Conservation (phyloP, 2,797 vertebrate species). For the Pangasius mekongensis region DNA sequence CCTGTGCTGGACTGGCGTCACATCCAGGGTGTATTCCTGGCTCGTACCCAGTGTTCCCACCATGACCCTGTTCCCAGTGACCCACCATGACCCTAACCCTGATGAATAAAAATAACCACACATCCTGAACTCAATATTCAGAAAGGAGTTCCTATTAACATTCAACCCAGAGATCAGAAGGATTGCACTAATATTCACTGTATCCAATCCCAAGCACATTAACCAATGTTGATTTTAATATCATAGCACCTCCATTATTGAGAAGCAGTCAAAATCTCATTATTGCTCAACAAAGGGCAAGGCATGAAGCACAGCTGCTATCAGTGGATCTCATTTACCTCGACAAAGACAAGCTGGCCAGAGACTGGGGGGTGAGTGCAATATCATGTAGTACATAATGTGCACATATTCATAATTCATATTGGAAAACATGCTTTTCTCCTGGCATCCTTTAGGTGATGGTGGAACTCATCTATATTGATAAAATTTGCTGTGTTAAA, state of each 20-base stretch:
- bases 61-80: background rate
- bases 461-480: background rate
- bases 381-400: background rate
- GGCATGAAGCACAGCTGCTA: conserved; percentile 50
- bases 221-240: conserved; percentile 56
- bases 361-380: conserved; percentile 14
- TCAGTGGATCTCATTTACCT: conserved; percentile 37
- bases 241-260: conserved; percentile 52
- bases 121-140: conserved; percentile 32
- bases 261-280: conserved; percentile 56
- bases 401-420: conserved; percentile 15
- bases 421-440: background rate
- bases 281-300: conserved; percentile 35
- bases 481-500: background rate
- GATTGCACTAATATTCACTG: conserved; percentile 41
- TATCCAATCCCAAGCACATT: conserved; percentile 47
- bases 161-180: conserved; percentile 44
- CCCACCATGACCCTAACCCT: background rate
- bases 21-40: background rate
- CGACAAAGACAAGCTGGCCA: conserved; percentile 24
- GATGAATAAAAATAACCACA: conserved; percentile 24
- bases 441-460: background rate
- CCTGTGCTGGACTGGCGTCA: background rate
- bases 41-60: background rate
- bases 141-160: conserved; percentile 38